A percentile compares a stretch with the other conserved stretches of the same genome.
These are phyloP conservation scores for Caenorhabditis imperialis DNA, from an alignment of 2,888 invertebrate genomes.

Conservation along the genomic window DNA sequence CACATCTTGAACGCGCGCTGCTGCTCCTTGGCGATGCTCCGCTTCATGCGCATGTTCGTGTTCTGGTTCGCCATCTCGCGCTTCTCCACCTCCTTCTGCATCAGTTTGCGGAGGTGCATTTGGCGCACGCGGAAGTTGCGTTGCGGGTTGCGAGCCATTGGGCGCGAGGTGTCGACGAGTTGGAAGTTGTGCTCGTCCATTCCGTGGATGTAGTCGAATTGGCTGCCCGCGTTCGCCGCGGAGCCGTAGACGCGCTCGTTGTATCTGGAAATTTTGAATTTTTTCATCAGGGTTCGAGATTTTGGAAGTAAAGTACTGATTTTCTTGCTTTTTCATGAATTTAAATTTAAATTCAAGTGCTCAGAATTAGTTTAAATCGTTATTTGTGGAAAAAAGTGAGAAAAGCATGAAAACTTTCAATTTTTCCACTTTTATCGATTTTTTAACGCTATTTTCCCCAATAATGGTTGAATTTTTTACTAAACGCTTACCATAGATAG, in stretches of 20 bases:
- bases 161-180: conserved; percentile 90
- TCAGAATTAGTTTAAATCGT: no score
- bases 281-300: no score
- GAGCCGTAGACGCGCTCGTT: conserved; percentile 77
- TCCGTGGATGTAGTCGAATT: conserved; percentile 98
- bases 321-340: no score
- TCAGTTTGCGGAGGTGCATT: conserved; percentile 70
- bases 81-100: conserved; percentile 76
- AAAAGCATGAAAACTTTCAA: no score
- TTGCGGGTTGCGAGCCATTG: conserved; percentile 63
- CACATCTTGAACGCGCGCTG: conserved; percentile 88
- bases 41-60: conserved; percentile 76
- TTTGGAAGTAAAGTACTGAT: no score
- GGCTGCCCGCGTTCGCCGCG: conserved; percentile 83
- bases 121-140: conserved; percentile 71
- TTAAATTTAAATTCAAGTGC: no score
- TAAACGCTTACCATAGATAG: no score
- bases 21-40: conserved; percentile 79
- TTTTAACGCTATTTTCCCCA: no score
- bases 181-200: conserved; percentile 99
- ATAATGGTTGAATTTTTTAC: no score
- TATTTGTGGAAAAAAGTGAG: no score
- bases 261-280: no score
- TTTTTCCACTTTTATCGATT: no score
- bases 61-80: conserved; percentile 76